Base-by-base conservation (phyloP, 2,797 vertebrate species). In the Denticeps clupeoides region DNA sequence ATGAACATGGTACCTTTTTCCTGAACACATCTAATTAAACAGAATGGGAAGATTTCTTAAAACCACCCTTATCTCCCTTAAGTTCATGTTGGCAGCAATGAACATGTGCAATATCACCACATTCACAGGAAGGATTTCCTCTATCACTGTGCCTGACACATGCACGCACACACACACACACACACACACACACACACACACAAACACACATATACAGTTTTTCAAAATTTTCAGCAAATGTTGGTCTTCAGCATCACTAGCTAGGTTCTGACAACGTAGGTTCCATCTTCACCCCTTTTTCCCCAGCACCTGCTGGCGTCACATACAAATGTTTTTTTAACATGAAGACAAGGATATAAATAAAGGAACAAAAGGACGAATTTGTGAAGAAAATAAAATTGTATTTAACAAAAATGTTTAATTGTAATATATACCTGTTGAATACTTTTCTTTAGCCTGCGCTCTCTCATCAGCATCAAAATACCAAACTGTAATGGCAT, bases 401-500 rank as follows among this genome's bases (percentile, higher is more conserved):
- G 27, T 24, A 19, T n/a, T 9, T 9, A n/a, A 32, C 22, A 4
- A 10, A 11, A 13, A 13, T 24, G 9, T 10, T 38, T 9, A 27
- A 41, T n/a, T n/a, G n/a, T n/a, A n/a, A n/a, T n/a, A n/a, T 61
- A 52, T 82, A 99, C 95, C 89, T 75, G 90, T 94, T 76, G 89
- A 78, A 71, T 99, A 97, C 69, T 98, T 99, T 79, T 93, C 92
- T 88, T 98, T 99, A 71, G 95, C 95, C 70, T 89, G 80, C 49
- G 93, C 93, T 78, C 93, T 84, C 73, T 99, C 95, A 52, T 99
- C 89, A 71, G 90, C 93, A 54, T 99, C 93, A 72, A 99, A 99
- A 92, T 99, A 99, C 95, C 95, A 99, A 64, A 99, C 91, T 3
- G 93, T 97, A 80, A 99, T 97, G 77, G 95, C 95, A 88, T 99